These are phyloP conservation scores for Beroe forskalii DNA, from an alignment of 37 sponge, comb jelly and placozoan genomes.

Conservation along the genomic window DNA sequence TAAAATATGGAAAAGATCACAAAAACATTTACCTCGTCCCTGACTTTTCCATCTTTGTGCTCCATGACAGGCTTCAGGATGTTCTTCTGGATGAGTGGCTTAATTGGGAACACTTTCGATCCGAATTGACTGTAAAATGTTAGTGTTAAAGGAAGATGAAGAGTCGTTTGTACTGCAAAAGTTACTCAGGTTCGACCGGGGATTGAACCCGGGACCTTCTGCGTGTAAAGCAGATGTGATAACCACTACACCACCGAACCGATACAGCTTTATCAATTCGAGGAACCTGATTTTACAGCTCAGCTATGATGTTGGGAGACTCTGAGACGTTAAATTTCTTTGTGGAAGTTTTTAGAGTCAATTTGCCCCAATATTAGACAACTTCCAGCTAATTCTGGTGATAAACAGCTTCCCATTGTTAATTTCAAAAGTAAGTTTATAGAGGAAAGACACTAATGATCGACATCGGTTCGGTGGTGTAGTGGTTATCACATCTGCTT, in stretches of 20 bases:
- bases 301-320: too few species aligned
- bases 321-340: too few species aligned
- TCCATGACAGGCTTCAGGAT: constrained; percentile 75
- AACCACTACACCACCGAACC: constrained; percentile 64
- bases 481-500: constrained; percentile 63
- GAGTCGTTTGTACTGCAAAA: background rate
- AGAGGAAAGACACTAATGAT: too few species aligned
- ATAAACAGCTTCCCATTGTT: too few species aligned
- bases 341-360: too few species aligned
- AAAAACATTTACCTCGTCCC: constrained; percentile 76
- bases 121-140: constrained; percentile 79
- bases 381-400: too few species aligned
- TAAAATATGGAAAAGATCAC: too few species aligned
- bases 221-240: constrained; percentile 63
- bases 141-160: background rate
- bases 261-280: background rate
- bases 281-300: background rate
- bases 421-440: too few species aligned
- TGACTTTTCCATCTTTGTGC: constrained; percentile 87
- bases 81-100: constrained; percentile 73
- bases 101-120: constrained; percentile 79
- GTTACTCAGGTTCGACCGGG: constrained; percentile 52
- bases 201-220: constrained; percentile 64
- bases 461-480: constrained; percentile 60
- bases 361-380: too few species aligned